A percentile compares a stretch with the other conserved stretches of the same genome.
Conservation (phyloP, 64 coral and sea anemone genomes). For the Porites lutea region DNA sequence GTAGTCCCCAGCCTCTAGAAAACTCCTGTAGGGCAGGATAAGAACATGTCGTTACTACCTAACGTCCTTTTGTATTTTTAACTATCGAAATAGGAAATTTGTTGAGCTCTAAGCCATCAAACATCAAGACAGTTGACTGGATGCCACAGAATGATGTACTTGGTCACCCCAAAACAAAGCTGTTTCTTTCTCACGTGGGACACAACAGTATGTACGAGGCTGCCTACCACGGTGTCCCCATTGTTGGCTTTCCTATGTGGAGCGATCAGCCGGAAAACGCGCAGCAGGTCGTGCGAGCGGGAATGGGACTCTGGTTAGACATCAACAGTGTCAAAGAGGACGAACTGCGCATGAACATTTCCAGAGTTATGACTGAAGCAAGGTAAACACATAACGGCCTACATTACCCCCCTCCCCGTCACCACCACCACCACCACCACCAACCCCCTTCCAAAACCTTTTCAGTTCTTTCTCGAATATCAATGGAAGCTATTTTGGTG, state of each 20-base stretch:
- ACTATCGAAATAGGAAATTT: neutral
- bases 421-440: too few species aligned
- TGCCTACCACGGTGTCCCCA: conserved; percentile 5
- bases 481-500: too few species aligned
- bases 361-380: conserved; percentile 8
- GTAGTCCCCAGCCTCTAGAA: too few species aligned
- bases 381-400: neutral
- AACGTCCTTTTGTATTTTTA: neutral
- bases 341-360: conserved; percentile 1
- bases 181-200: conserved; percentile 20
- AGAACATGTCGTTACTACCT: too few species aligned
- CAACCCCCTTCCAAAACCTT: too few species aligned
- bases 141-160: conserved; percentile 45
- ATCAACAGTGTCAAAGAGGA: conserved; percentile 25
- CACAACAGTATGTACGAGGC: conserved; percentile 41
- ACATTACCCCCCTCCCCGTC: too few species aligned
- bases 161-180: conserved; percentile 21
- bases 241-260: conserved; percentile 34
- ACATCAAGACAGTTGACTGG: conserved; percentile 37
- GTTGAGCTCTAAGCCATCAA: neutral
- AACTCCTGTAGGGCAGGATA: too few species aligned
- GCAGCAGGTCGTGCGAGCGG: neutral
- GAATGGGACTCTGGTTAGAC: conserved; percentile 17
- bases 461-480: too few species aligned
- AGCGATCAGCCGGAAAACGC: conserved; percentile 26